Conservation (phyloP, 1,140 invertebrate genomes). For the Neodiprion virginianus region DNA sequence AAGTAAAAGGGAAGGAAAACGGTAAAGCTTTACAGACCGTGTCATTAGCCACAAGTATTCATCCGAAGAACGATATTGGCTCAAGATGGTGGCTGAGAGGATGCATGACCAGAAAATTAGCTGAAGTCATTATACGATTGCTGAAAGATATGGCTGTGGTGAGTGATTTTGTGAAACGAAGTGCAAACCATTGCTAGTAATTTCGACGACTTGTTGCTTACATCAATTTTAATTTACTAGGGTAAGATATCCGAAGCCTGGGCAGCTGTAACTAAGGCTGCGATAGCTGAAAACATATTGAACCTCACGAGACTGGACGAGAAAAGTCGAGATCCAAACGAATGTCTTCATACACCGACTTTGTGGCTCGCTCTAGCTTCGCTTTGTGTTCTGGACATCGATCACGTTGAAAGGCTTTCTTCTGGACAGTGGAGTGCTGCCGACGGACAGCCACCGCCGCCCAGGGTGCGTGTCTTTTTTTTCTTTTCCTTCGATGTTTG, state of each 20-base stretch:
- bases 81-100: constrained; percentile 89
- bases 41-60: constrained; percentile 66
- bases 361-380: constrained; percentile 94
- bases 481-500: constrained; percentile 11
- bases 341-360: constrained; percentile 82
- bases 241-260: constrained; percentile 87
- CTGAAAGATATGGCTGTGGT: constrained; percentile 92
- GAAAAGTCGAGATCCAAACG: constrained; percentile 71
- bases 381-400: constrained; percentile 89
- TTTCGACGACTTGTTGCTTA: constrained; percentile 17
- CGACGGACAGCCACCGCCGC: constrained; percentile 67
- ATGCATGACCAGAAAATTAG: constrained; percentile 80
- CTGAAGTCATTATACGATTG: constrained; percentile 86
- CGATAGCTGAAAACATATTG: constrained; percentile 90
- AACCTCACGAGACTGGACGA: constrained; percentile 85
- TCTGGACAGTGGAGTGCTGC: constrained; percentile 73
- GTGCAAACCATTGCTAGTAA: not conserved
- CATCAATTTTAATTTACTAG: constrained; percentile 56
- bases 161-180: constrained; percentile 48
- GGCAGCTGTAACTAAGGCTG: constrained; percentile 86
- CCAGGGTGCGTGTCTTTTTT: constrained; percentile 63
- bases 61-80: constrained; percentile 65
- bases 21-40: constrained; percentile 71
- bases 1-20: constrained; percentile 76
- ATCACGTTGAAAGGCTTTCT: constrained; percentile 85